A percentile compares a stretch with the other conserved stretches of the same genome.
These are phyloP conservation scores for Antechinus flavipes DNA, from an alignment of 2,113 vertebrate species.

Conservation along the genomic window DNA sequence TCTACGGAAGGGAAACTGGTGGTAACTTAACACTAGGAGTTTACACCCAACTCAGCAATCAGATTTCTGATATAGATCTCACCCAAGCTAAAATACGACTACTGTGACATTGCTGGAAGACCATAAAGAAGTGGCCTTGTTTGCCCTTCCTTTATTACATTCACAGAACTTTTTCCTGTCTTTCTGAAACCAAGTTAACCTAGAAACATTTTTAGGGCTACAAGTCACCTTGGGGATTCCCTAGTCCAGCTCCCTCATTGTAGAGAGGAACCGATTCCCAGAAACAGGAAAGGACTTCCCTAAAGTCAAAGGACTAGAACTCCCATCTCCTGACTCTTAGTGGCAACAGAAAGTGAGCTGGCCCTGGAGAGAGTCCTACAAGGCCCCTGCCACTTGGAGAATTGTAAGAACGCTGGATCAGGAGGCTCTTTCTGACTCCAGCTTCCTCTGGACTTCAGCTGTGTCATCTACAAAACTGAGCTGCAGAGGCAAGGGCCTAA, in stretches of 20 bases:
- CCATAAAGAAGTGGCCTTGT: background rate
- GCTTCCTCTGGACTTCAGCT: background rate
- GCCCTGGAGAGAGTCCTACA: background rate
- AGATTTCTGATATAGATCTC: background rate
- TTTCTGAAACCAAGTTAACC: background rate
- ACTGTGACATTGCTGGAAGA: background rate
- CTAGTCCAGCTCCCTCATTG: background rate
- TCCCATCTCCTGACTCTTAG: background rate
- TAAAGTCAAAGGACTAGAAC: background rate
- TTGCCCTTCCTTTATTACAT: background rate
- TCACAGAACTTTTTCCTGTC: background rate
- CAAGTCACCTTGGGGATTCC: background rate
- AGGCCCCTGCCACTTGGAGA: too few species aligned
- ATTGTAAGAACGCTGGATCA: background rate
- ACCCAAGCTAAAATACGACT: background rate
- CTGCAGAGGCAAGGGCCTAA: background rate
- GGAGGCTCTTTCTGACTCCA: background rate
- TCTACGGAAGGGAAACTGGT: background rate
- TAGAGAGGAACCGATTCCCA: background rate
- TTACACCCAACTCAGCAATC: background rate
- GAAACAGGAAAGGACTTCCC: background rate
- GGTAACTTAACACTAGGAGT: background rate
- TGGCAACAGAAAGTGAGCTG: background rate
- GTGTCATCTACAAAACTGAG: background rate
- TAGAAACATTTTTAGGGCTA: background rate